Conservation (phyloP, 2,888 invertebrate genomes). For the Exephanes ischioxanthus region DNA sequence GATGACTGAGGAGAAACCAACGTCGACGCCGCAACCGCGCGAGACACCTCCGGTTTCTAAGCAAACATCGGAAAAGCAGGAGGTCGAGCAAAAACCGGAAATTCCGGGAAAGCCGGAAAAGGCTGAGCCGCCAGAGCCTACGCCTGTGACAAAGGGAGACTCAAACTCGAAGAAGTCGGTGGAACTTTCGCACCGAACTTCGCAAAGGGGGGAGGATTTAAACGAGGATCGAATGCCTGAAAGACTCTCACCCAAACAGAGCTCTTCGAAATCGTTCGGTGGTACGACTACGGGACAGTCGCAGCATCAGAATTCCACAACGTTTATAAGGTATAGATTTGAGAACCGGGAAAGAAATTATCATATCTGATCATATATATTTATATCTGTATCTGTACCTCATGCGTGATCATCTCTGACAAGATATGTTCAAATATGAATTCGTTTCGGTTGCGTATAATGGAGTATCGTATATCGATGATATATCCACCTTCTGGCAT, state of each 20-base stretch:
- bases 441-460: too few species aligned
- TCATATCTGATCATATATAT: too few species aligned
- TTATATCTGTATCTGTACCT: too few species aligned
- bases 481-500: too few species aligned
- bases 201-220: slow-evolving; percentile 27
- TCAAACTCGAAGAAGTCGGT: slow-evolving; percentile 59
- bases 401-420: too few species aligned
- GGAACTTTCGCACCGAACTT: slow-evolving; percentile 49
- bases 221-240: slow-evolving; percentile 70
- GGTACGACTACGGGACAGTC: slow-evolving; percentile 73
- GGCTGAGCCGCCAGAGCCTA: slow-evolving; percentile 39
- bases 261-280: slow-evolving; percentile 75
- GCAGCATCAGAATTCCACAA: slow-evolving; percentile 73
- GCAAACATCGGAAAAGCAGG: slow-evolving; percentile 47
- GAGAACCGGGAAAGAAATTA: background rate
- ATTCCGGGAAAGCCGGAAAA: slow-evolving; percentile 48
- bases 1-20: slow-evolving; percentile 56
- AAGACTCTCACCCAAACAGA: slow-evolving; percentile 69
- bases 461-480: too few species aligned
- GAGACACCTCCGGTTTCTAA: slow-evolving; percentile 35
- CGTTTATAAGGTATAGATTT: slow-evolving; percentile 78
- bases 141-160: slow-evolving; percentile 59
- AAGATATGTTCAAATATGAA: too few species aligned
- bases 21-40: slow-evolving; percentile 32
- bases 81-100: slow-evolving; percentile 23